A percentile compares a stretch with the other conserved stretches of the same genome.
phyloP scores from a whole-genome alignment of 2,797 vertebrate species.

The Brotula barbata region DNA sequence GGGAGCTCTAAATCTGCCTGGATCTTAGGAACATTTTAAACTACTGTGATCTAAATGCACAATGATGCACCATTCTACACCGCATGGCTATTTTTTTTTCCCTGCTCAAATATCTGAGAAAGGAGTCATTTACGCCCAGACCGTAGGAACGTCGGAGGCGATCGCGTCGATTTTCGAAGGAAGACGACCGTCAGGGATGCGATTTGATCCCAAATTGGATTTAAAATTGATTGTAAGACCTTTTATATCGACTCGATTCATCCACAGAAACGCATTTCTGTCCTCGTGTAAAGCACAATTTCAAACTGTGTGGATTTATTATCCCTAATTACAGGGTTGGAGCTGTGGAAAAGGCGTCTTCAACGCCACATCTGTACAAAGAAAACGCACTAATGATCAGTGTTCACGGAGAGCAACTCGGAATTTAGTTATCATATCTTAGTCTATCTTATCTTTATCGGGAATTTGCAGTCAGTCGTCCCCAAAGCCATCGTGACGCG shows the following conservation, averaged over 20 bases:
- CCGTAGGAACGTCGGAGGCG: no score
- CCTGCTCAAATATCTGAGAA: no score
- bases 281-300: not conserved
- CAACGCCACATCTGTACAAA: conserved; percentile 10
- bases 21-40: no score
- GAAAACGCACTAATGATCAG: conserved; percentile 15
- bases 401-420: conserved; percentile 14
- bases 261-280: not conserved
- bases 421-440: conserved; percentile 30
- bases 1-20: no score
- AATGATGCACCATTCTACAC: no score
- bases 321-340: not conserved
- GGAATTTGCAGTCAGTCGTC: conserved; percentile 41
- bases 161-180: no score
- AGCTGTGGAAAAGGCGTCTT: conserved; percentile 18
- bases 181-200: no score
- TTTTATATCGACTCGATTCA: not conserved
- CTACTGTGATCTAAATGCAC: no score
- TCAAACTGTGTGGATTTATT: not conserved
- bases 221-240: no score
- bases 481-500: conserved; percentile 34
- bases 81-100: no score
- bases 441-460: not conserved
- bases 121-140: no score
- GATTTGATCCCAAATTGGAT: no score